phyloP scores from a whole-genome alignment of 1,140 invertebrate species.

The Trachymyrmex septentrionalis region DNA sequence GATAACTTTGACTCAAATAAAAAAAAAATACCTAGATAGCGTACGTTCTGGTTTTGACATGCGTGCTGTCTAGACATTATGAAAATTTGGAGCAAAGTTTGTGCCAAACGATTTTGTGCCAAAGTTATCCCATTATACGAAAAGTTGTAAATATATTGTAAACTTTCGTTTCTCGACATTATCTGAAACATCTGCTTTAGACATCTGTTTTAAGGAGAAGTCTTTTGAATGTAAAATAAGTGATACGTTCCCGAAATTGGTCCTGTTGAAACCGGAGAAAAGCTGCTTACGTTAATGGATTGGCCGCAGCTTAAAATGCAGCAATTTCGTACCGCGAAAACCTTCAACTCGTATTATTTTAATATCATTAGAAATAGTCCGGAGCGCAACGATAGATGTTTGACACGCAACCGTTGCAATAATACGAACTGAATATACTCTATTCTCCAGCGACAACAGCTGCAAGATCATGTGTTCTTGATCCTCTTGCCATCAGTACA shows the following conservation, averaged over 20 bases:
- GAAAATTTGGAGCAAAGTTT: too few species aligned
- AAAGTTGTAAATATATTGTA: neutral
- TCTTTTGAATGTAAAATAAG: neutral
- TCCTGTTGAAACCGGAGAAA: neutral
- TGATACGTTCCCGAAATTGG: neutral
- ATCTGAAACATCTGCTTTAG: neutral
- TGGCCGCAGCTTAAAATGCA: conserved; percentile 5
- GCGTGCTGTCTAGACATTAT: too few species aligned
- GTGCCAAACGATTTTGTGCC: too few species aligned
- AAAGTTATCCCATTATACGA: neutral
- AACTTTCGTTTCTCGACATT: neutral
- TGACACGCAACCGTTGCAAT: neutral
- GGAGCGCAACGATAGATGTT: neutral
- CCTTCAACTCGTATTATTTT: conserved; percentile 30
- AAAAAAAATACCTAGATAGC: too few species aligned
- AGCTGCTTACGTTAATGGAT: neutral
- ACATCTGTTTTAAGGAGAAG: neutral
- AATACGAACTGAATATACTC: neutral
- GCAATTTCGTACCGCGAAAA: conserved; percentile 14
- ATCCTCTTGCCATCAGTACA: neutral
- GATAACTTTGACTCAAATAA: too few species aligned
- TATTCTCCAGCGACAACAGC: neutral
- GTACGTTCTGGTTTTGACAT: too few species aligned
- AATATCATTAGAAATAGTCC: conserved; percentile 7
- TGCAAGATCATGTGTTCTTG: neutral